Evolutionary conservation across 1,140 invertebrate species (phyloP).

Genomic region (Phortica variegata): DNA sequence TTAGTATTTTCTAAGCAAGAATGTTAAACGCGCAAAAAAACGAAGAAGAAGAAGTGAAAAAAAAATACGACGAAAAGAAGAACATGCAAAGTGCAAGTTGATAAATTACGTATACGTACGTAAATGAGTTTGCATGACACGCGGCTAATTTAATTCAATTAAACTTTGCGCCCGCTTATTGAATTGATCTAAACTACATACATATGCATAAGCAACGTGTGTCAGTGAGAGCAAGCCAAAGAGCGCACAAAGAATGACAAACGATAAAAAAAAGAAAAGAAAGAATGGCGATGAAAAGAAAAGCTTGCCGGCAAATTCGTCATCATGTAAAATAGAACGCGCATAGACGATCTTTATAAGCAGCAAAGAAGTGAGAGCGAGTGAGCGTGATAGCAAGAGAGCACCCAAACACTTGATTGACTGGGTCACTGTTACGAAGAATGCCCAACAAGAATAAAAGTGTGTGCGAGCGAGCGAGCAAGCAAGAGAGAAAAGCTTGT

Average conservation of each 20-base stretch:
- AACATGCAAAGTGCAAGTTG: conserved; percentile 22
- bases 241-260: not conserved
- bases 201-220: not conserved
- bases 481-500: no score
- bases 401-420: no score
- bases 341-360: no score
- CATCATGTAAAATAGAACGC: no score
- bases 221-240: conserved; percentile 1
- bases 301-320: no score
- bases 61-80: not conserved
- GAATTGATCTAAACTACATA: conserved; percentile 15
- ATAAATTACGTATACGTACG: conserved; percentile 47
- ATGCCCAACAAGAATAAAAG: no score
- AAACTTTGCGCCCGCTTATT: conserved; percentile 27
- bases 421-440: conserved; percentile 51
- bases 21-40: no score
- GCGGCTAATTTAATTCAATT: conserved; percentile 47
- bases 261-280: conserved; percentile 13
- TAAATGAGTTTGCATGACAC: conserved; percentile 49
- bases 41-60: no score
- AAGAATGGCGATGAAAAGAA: conserved; percentile 6
- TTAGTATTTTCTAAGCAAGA: no score
- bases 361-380: no score
- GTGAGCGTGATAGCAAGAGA: no score
- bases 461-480: no score